A percentile compares a stretch with the other conserved stretches of the same genome.
Evolutionary conservation across 2,797 vertebrate species (phyloP).

Genomic region (Orientallactaga sibirica): DNA sequence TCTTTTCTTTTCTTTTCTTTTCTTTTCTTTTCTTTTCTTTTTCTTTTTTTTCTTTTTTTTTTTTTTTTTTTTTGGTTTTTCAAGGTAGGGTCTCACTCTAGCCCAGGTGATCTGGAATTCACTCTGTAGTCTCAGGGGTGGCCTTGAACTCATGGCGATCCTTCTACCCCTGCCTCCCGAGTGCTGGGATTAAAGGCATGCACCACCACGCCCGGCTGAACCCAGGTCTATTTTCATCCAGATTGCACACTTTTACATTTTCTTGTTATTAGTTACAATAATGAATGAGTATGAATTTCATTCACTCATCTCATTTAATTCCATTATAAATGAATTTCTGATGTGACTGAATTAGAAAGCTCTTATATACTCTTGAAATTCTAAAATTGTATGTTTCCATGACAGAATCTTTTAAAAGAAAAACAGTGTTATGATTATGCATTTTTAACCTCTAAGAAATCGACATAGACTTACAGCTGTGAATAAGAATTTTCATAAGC

Average conservation of each 20-base stretch:
- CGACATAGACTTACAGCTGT: not conserved
- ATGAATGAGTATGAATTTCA: not conserved
- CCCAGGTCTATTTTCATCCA: not conserved
- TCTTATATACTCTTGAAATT: not conserved
- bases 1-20: too few species aligned
- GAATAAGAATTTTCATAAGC: not conserved
- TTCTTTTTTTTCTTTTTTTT: too few species aligned
- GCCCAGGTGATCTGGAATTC: too few species aligned
- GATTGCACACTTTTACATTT: not conserved
- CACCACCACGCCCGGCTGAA: too few species aligned
- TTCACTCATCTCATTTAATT: not conserved
- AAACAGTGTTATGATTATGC: not conserved
- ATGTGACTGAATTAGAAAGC: not conserved
- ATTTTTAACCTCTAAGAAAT: not conserved
- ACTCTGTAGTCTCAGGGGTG: too few species aligned
- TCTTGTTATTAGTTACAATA: not conserved
- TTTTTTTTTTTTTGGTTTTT: too few species aligned
- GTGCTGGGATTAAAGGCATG: too few species aligned
- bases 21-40: too few species aligned
- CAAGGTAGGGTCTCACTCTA: too few species aligned
- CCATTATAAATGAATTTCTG: conserved; percentile 27
- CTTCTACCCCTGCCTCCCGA: too few species aligned
- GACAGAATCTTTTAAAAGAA: not conserved
- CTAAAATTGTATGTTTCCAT: not conserved
- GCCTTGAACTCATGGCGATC: too few species aligned